Evolutionary conservation across 2,797 vertebrate genomes (phyloP).

Genomic region (Intellagama lesueurii): DNA sequence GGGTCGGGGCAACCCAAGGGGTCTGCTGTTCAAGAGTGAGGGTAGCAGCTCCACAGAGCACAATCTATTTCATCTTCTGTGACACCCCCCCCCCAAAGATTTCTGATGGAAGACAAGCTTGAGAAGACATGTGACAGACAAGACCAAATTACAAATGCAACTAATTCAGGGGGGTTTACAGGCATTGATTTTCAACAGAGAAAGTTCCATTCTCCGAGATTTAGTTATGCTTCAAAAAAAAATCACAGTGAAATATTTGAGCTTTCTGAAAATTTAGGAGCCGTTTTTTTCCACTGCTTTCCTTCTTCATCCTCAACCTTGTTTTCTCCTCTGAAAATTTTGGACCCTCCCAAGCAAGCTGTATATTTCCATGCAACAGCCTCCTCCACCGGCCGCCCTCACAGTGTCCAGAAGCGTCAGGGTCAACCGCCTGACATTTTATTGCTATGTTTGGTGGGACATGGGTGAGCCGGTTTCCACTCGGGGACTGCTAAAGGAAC

Average conservation of each 20-base stretch:
- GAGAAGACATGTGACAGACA: too few species aligned
- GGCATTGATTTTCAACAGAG: neutral
- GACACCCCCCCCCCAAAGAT: neutral
- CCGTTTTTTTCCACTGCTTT: neutral
- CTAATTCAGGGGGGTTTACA: neutral
- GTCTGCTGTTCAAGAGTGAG: too few species aligned
- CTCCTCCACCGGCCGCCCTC: neutral
- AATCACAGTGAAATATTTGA: constrained; percentile 21
- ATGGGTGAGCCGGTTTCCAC: fast-evolving
- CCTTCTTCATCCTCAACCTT: neutral
- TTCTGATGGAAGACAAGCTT: neutral
- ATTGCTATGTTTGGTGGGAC: neutral
- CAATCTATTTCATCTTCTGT: neutral
- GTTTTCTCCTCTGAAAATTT: neutral
- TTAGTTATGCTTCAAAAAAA: neutral
- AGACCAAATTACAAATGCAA: neutral
- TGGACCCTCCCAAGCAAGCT: neutral
- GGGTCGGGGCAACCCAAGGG: neutral
- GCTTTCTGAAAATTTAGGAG: neutral
- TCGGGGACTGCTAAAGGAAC: fast-evolving
- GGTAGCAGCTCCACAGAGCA: neutral
- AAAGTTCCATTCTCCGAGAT: neutral
- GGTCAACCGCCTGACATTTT: neutral
- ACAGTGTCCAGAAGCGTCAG: neutral
- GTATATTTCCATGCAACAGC: neutral